A percentile compares a stretch with the other conserved stretches of the same genome.
phyloP scores from a whole-genome alignment of 2,113 vertebrate genomes.

The Microtus richardsoni region DNA sequence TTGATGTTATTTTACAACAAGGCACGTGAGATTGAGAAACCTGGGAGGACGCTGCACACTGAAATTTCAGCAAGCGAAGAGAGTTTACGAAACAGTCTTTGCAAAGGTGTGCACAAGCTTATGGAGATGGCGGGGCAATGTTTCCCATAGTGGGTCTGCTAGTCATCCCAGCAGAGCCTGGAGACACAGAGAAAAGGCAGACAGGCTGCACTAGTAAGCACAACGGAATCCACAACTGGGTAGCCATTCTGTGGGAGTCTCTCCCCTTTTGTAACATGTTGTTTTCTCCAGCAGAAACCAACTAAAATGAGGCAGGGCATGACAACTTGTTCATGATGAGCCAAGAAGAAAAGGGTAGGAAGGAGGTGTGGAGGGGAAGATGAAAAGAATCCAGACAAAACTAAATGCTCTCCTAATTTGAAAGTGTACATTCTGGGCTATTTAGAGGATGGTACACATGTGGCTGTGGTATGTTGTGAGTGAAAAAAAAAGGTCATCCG shows the following conservation, averaged over 20 bases:
- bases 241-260: not conserved
- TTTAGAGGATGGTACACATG: not conserved
- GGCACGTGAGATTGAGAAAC: not conserved
- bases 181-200: too few species aligned
- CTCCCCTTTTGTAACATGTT: not conserved
- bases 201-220: not conserved
- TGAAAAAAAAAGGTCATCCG: not conserved
- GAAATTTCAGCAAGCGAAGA: not conserved
- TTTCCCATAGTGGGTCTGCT: not conserved
- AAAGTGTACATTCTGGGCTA: not conserved
- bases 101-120: not conserved
- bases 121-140: not conserved
- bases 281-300: not conserved
- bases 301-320: not conserved
- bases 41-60: not conserved
- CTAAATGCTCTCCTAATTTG: not conserved
- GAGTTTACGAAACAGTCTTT: not conserved
- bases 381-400: not conserved
- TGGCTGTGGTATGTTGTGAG: fast-evolving
- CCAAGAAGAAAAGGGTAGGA: not conserved
- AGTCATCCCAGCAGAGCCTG: not conserved
- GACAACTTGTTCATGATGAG: too few species aligned
- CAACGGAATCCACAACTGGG: not conserved
- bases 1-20: not conserved
- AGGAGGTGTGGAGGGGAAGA: not conserved